Base-by-base conservation (phyloP, 2,113 vertebrate species). In the Arizona elegans region DNA sequence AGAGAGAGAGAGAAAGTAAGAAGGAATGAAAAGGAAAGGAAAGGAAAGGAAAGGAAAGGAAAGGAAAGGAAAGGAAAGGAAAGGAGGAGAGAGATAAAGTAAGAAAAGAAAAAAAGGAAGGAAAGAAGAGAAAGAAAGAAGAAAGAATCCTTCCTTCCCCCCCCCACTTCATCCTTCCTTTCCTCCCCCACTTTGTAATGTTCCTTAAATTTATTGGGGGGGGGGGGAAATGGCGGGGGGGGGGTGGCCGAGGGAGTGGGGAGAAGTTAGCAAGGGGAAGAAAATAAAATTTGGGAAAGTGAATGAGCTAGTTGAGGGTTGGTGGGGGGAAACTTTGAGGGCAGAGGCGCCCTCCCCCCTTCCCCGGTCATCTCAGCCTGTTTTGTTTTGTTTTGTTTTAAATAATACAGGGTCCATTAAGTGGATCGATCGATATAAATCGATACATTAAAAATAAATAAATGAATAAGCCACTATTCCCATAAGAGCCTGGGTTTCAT, bases 291-390 rank as follows among this genome's bases (percentile, higher is more conserved):
- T 33, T 47, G 47, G 65, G n/a, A 17, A 75, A 33, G n/a, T 17
- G 7, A 1, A 75, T n/a, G 15, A 75, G 29, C 29, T 33, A 7
- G 29, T 70, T 33, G 65, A 15, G 65, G 13, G 65, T 5, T 75
- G n/a, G n/a, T n/a, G n/a, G 47, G 47, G 4, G 47, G 47, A 5
- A 5, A 33, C 2, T 6, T 5, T 10, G 3, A 0, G 29, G 29
- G 29, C 12, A 17, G 33, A 70, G 11, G 29, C 29, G 0, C 65
- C 29, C 47, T 47, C 47, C 4, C 65, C 5, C 0, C 1, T 38
- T 1, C 38, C 38, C 38, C 38, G 38, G 38, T 38, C 38, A 38
- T 1, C 65, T 33, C n/a, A 33, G 29, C 13, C 11, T 70, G 65
- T n/a, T 70, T 65, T 65, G 1, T 38, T 38, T 38, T 38, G n/a